These are phyloP conservation scores for Nicator chloris DNA, from an alignment of 2,113 vertebrate species.

Conservation along the genomic window DNA sequence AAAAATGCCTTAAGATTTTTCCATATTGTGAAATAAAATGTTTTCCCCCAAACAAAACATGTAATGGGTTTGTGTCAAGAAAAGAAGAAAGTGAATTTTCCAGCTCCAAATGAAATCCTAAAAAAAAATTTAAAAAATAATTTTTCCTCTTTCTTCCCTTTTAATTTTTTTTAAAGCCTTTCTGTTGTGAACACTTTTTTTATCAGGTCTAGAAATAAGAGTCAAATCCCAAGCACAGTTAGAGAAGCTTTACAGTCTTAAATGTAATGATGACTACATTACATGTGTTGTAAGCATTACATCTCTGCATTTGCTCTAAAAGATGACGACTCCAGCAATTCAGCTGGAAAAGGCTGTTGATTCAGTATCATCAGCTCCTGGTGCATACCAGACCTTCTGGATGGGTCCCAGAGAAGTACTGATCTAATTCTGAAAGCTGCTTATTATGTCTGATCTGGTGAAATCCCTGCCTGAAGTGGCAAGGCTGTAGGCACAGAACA, in stretches of 20 bases:
- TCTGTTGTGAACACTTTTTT: not conserved
- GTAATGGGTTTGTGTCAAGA: not conserved
- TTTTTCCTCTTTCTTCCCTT: rapidly evolving
- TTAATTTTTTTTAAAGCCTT: not conserved
- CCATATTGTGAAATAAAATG: not conserved
- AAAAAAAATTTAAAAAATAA: not conserved
- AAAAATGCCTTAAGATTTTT: not conserved
- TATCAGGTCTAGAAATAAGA: not conserved
- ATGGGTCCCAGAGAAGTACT: not conserved
- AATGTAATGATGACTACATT: not conserved
- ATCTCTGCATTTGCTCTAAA: not conserved
- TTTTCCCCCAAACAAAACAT: not conserved
- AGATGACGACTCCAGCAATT: not conserved
- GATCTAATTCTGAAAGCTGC: not conserved
- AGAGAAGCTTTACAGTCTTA: not conserved
- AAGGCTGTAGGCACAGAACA: not conserved
- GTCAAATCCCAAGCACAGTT: not conserved
- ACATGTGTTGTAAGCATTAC: not conserved
- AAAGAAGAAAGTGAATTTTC: not conserved
- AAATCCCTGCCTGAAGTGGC: not conserved
- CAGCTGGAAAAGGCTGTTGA: not conserved
- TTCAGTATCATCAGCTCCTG: not conserved
- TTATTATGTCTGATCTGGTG: not conserved
- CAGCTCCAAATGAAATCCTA: not conserved
- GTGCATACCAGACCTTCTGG: not conserved